Evolutionary conservation across 2,113 vertebrate species (phyloP), one percentile per base, ranked within the genome.

Genomic region (Ellobius talpinus): DNA sequence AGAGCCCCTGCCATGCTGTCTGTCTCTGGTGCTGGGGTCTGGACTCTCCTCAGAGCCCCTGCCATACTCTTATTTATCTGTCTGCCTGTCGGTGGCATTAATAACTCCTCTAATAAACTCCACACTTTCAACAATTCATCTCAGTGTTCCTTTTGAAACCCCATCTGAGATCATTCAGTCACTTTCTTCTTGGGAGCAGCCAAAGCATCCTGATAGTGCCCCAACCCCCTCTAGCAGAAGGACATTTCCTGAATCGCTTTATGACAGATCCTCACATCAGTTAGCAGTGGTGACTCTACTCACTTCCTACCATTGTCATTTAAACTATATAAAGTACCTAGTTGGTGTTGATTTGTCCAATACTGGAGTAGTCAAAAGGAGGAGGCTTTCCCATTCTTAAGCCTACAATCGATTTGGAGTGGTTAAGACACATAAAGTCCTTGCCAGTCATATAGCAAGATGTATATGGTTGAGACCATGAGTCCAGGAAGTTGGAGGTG

Each of bases 111-210:
- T 86, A 86, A 86, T 36, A 86, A 68, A 47, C 63, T 86, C 61
- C 42, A 86, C 21, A 13, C 9, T 10, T 63, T 29, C 42, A 68
- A 86, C 29, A 50, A 86, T 86, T 31, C 29, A 47, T 86, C 17
- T 68, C 31, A 21, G 17, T 86, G 39, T 66, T 29, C 42, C 42
- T 47, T 66, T 68, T 50, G 63, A 86, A 47, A 36, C 29, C 10
- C 42, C 42, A 66, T 36, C 29, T 47, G 42, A 86, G 84, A 68
- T 36, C 0, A 2, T 68, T 86, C 42, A 36, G 42, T 68, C 10
- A 89, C 42, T 92, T 97, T 93, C 94, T 94, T 72, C 73, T 76
- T 78, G 68, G 21, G 21, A 96, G 39, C 21, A 90, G 70, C 39
- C n/a, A 77, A 77, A 21, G 73, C 2, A n/a, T 52, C 21, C 31